These are phyloP conservation scores for Aptenodytes forsteri DNA, from an alignment of 2,113 vertebrate species.

Conservation along the genomic window DNA sequence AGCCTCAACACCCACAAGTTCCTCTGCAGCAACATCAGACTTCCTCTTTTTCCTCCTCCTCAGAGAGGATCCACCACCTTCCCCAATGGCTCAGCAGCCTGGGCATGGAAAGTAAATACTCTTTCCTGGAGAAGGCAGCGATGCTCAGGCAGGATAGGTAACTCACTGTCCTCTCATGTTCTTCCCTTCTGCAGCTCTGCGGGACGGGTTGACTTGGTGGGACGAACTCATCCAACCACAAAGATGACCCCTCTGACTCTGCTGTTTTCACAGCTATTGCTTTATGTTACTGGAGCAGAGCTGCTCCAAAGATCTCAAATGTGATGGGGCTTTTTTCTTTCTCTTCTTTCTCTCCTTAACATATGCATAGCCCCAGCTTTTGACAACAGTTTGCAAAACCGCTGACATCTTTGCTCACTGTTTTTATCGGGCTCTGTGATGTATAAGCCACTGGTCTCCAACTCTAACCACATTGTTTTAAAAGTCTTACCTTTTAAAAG, in stretches of 20 bases:
- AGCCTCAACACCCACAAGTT: background rate
- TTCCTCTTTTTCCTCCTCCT: background rate
- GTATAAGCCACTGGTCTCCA: background rate
- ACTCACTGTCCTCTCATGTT: background rate
- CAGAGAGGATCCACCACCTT: background rate
- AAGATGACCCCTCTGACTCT: background rate
- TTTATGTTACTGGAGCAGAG: background rate
- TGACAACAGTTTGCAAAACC: background rate
- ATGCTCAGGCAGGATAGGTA: background rate
- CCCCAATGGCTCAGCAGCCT: background rate
- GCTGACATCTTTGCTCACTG: background rate
- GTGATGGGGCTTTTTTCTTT: background rate
- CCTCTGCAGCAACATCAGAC: background rate
- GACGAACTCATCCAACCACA: background rate
- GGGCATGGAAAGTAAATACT: fast-evolving
- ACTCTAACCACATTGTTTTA: background rate
- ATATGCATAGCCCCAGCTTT: background rate
- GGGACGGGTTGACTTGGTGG: background rate
- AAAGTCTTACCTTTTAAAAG: background rate
- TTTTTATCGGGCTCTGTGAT: background rate
- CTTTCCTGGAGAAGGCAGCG: background rate
- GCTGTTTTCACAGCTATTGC: background rate
- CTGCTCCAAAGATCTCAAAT: background rate
- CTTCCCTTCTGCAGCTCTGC: background rate
- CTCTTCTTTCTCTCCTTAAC: background rate